Evolutionary conservation across 2,888 invertebrate species (phyloP), one percentile per base, ranked within the genome.

Genomic region (Cheilosia pagana): DNA sequence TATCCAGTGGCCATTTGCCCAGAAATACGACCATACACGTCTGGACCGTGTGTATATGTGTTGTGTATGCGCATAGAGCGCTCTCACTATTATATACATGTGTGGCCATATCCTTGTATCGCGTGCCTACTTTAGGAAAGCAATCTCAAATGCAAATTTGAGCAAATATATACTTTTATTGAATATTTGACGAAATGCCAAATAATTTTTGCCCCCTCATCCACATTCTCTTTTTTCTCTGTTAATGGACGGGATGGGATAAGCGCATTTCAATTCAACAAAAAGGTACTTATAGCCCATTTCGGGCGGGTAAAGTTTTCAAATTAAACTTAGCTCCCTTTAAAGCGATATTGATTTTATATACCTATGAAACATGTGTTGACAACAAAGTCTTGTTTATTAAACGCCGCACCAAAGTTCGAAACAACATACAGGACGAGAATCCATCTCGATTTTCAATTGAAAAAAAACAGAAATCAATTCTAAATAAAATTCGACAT

Each of bases 141-240:
- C 81, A 81, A 75, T 81, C 75, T 81, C 75, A 75, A 81, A 81
- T 81, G 81, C 81, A 75, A 81, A 81, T 81, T 75, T 55, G 31
- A 43, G 68, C 72, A 79, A 79, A 79, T 79, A 79, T 59, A 74
- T 81, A 75, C 75, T 81, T 81, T 68, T 81, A 75, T 75, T 81
- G 72, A 79, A 72, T 72, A 79, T 79, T 79, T 79, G 79, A 79
- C 72, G 79, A 60, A 79, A 72, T 79, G 79, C 79, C 79, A 72
- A 78, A 65, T 57, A 62, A 48, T 79, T 67, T 62, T 81, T 55
- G 14, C 21, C 41, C 28, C 23, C 12, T 3, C 3, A 35, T 3
- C 10, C 35, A 35, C 35, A 12, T 41, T 16, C 35, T 45, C 28
- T 31, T 23, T n/a, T 23, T 12, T 28, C 28, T 21, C 50, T 48